Conservation (phyloP, 2,888 invertebrate genomes). For the Phoenoteleia sp. region DNA sequence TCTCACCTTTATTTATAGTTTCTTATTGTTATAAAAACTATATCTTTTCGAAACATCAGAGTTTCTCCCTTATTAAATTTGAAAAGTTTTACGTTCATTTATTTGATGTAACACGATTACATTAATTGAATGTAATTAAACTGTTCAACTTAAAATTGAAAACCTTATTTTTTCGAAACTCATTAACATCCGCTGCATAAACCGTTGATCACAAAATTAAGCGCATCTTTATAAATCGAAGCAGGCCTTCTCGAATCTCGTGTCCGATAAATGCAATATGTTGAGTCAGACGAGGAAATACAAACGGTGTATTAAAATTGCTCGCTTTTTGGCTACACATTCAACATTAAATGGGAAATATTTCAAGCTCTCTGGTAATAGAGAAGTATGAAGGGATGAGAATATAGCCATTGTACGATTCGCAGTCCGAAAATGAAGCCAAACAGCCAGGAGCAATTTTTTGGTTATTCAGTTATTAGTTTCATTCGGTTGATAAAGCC, state of each 20-base stretch:
- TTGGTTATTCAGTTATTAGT: constrained; percentile 73
- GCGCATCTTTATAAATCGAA: constrained; percentile 21
- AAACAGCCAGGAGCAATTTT: constrained; percentile 74
- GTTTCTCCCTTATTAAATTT: too few relatives aligned
- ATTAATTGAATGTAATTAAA: too few relatives aligned
- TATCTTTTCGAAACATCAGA: too few relatives aligned
- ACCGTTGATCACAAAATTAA: not conserved
- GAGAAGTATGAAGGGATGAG: constrained; percentile 66
- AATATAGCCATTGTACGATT: constrained; percentile 59
- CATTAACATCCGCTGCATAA: too few relatives aligned
- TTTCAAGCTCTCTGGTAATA: constrained; percentile 65
- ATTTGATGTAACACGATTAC: too few relatives aligned
- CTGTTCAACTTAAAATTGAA: too few relatives aligned
- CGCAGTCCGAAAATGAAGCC: constrained; percentile 69
- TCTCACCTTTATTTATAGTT: too few relatives aligned
- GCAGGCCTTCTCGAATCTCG: constrained; percentile 36
- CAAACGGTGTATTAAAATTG: constrained; percentile 68
- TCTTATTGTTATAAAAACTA: too few relatives aligned
- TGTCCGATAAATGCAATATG: constrained; percentile 64
- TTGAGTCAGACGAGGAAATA: constrained; percentile 54
- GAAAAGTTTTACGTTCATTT: too few relatives aligned
- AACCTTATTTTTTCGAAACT: too few relatives aligned
- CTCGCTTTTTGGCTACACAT: constrained; percentile 65
- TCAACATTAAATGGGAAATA: constrained; percentile 70
- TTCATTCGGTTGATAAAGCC: constrained; percentile 73